Percentiles rank a stretch among this genome's conserved stretches.
Evolutionary conservation across 2,113 vertebrate species (phyloP).

Genomic region (Gallinago jamesoni): DNA sequence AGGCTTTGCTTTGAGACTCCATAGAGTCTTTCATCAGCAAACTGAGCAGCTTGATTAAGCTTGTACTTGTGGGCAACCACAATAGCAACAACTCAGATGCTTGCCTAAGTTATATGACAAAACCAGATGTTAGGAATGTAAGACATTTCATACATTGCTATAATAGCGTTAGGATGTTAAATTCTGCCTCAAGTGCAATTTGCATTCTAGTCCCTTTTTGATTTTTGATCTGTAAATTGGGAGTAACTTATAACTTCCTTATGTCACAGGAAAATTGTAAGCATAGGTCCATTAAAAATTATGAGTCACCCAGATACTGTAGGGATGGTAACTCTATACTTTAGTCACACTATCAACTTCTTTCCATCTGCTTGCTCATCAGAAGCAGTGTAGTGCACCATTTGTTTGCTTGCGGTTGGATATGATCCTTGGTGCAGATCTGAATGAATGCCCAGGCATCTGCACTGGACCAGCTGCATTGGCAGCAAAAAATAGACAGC

Average conservation of each 20-base stretch:
- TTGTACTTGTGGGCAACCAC: neutral
- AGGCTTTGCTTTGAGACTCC: neutral
- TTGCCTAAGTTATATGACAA: neutral
- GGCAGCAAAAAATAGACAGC: neutral
- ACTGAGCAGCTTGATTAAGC: neutral
- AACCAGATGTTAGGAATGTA: neutral
- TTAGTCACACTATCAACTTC: neutral
- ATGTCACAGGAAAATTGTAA: neutral
- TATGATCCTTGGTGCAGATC: neutral
- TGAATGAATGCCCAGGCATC: conserved; percentile 14
- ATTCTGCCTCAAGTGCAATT: neutral
- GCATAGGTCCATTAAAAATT: neutral
- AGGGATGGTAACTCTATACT: neutral
- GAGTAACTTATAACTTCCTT: neutral
- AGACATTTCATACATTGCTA: neutral
- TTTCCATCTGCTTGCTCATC: neutral
- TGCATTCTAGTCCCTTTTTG: neutral
- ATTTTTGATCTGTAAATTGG: neutral
- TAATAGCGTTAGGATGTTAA: neutral
- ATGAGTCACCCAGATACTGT: neutral
- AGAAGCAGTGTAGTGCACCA: neutral
- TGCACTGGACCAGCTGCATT: conserved; percentile 24
- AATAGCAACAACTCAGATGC: neutral
- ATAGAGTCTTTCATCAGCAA: neutral
- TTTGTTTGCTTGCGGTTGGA: neutral